A percentile compares a stretch with the other conserved stretches of the same genome.
Conservation (phyloP, 2,113 vertebrate genomes). For the Macrotis lagotis region DNA sequence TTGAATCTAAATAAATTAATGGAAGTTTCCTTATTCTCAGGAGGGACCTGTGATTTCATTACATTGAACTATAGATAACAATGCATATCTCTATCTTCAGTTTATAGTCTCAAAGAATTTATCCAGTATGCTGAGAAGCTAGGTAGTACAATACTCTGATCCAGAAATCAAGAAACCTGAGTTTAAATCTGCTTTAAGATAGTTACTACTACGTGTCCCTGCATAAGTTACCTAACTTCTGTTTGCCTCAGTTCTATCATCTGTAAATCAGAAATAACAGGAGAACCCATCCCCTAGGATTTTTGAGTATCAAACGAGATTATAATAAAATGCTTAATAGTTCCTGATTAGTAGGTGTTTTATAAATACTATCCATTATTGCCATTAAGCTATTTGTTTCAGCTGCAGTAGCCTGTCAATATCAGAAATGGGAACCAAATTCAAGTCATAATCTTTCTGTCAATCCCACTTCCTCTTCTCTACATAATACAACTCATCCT, state of each 20-base stretch:
- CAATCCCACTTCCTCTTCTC: background rate
- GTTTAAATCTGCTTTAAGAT: background rate
- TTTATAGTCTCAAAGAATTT: background rate
- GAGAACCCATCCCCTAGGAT: background rate
- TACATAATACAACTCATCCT: background rate
- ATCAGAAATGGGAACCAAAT: background rate
- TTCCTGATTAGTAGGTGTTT: background rate
- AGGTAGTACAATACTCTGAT: background rate
- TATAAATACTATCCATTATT: background rate
- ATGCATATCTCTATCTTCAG: background rate
- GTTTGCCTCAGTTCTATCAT: background rate
- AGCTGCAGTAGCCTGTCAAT: background rate
- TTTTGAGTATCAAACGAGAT: background rate
- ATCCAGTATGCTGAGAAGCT: background rate
- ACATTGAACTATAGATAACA: background rate
- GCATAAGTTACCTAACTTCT: background rate
- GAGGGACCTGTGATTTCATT: background rate
- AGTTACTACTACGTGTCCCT: background rate
- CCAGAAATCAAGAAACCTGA: background rate
- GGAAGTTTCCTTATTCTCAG: background rate
- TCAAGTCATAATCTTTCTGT: background rate
- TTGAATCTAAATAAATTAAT: background rate
- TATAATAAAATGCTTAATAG: background rate
- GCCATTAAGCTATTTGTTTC: background rate
- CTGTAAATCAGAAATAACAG: background rate